Evolutionary conservation across 2,888 invertebrate genomes (phyloP), one percentile per base, ranked within the genome.

Genomic region (Teinopalpus imperialis): DNA sequence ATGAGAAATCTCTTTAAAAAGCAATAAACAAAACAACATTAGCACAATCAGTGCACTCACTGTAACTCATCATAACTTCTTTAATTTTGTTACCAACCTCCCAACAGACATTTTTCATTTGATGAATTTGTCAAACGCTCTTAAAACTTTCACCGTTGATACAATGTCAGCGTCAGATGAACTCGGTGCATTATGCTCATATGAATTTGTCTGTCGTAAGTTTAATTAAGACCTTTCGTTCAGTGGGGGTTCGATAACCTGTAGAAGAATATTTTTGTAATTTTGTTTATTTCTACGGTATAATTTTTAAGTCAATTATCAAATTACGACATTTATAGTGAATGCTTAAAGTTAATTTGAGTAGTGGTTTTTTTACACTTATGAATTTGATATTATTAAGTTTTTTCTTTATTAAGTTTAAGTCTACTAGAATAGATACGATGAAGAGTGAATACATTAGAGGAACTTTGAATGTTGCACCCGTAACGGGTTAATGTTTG

Each of bases 201-300:
- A 59, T 63, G 63, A 56, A 69, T 59, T 66, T 48, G 53, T 57
- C 60, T 68, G 55, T 50, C 52, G 56, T 54, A 57, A 66, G 66
- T 69, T 78, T 75, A 70, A 78, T 73, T 72, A 69, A 71, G 79
- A 80, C 71, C 75, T 81, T 69, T 14, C 12, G 12, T 26, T 44
- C 4, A 24, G 26, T 18, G 5, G 6, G 55, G 43, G 72, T 58
- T 69, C 68, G 62, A 37, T 53, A 57, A 55, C 63, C 61, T 27
- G 58, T 27, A 44, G 48, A 43, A 54, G 39, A 32, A 37, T 31
- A 36, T 32, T 49, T 31, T 9, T 1, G 44, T 52, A 41, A 43
- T 45, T 37, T 24, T 39, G 32, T 39, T 30, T 40, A 43, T 31
- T 48, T 43, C 46, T 18, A 27, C 14, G 16, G 3, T 36, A 26